These are phyloP conservation scores for Agrotis ipsilon DNA, from an alignment of 2,888 invertebrate genomes.

Conservation along the genomic window DNA sequence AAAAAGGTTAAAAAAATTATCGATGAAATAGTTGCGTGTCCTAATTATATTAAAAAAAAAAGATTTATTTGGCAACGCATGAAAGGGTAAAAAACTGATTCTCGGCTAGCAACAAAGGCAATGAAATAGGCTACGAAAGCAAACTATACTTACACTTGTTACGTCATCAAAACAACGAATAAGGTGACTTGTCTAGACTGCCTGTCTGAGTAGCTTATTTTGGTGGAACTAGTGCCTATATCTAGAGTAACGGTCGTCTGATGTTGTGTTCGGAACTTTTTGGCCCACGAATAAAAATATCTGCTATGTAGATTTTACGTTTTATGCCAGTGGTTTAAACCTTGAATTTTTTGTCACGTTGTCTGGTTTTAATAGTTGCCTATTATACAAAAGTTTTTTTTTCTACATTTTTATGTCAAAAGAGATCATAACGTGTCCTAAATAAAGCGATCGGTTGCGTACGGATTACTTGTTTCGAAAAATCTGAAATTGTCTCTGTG, in stretches of 20 bases:
- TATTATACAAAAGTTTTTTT: not conserved
- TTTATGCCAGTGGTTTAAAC: not conserved
- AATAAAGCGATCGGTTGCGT: not conserved
- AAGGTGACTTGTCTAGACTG: slow-evolving; percentile 52
- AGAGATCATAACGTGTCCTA: not conserved
- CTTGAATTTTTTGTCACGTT: slow-evolving; percentile 16
- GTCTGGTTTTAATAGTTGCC: not conserved
- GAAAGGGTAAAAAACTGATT: slow-evolving; percentile 2
- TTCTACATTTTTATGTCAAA: not conserved
- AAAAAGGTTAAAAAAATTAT: not conserved
- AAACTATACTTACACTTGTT: too few relatives aligned
- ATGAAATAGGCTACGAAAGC: not conserved
- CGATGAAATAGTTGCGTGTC: not conserved
- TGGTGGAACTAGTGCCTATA: slow-evolving; percentile 12
- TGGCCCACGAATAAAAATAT: not conserved
- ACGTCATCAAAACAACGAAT: slow-evolving; percentile 54
- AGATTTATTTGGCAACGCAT: slow-evolving; percentile 1
- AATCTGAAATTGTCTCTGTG: too few relatives aligned
- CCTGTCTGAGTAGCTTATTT: slow-evolving; percentile 28
- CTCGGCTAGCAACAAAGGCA: slow-evolving; percentile 11
- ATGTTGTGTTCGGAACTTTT: slow-evolving; percentile 4
- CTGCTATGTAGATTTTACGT: not conserved
- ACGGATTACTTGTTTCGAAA: not conserved
- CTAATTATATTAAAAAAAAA: slow-evolving; percentile 3
- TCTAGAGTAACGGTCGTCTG: not conserved